Conservation (phyloP, 2,888 invertebrate genomes). For the Lucinisca nassula region DNA sequence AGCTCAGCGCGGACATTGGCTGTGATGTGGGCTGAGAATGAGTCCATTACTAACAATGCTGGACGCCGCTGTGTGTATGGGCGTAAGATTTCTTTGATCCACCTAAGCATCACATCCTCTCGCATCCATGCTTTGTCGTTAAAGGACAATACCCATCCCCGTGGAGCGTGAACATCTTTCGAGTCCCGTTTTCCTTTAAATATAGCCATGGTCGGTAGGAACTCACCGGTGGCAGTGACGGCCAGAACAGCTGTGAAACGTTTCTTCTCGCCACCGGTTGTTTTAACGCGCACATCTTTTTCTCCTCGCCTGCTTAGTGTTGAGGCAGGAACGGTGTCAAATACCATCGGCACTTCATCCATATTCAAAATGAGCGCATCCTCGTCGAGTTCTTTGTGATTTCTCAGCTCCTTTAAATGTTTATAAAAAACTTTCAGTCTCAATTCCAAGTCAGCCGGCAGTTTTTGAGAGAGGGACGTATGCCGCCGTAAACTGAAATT, state of each 20-base stretch:
- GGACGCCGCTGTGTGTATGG: constrained; percentile 19
- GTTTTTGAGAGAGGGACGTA: constrained; percentile 1
- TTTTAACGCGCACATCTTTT: background rate
- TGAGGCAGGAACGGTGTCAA: background rate
- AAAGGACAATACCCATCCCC: background rate
- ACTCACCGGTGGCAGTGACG: too few relatives aligned
- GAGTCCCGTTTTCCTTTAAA: too few relatives aligned
- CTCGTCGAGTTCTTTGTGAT: background rate
- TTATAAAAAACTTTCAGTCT: background rate
- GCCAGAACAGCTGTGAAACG: too few relatives aligned
- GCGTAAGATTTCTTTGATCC: too few relatives aligned
- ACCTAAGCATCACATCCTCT: background rate
- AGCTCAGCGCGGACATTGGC: background rate
- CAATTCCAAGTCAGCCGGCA: background rate
- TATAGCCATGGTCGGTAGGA: too few relatives aligned
- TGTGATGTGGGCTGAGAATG: constrained; percentile 12
- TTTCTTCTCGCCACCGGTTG: constrained; percentile 13
- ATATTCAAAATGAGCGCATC: background rate
- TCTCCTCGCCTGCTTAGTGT: background rate
- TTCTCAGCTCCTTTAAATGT: background rate
- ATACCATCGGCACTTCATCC: constrained; percentile 4
- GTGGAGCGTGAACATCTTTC: too few relatives aligned
- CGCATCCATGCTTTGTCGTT: constrained; percentile 23
- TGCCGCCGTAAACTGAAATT: background rate
- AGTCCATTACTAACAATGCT: constrained; percentile 19